Base-by-base conservation (phyloP, 2,113 vertebrate genomes). In the Ameiurus melas region DNA sequence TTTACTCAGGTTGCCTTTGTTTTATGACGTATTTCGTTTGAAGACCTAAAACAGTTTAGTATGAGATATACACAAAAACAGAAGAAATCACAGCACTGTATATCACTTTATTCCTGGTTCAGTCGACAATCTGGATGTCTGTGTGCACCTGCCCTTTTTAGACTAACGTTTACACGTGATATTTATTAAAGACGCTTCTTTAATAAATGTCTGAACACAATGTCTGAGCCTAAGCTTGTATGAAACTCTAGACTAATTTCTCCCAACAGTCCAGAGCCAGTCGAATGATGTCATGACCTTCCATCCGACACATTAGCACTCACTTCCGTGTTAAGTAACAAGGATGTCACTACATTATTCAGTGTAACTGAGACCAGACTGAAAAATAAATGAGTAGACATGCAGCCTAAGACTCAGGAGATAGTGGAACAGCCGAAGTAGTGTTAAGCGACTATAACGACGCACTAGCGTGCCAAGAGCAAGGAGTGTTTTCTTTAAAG, bases 331-430 rank as follows among this genome's bases (percentile, higher is more conserved):
- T 93, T 91, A 93, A 92, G 90, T 92, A 93, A 92, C 87, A 75
- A 22, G 57, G 58, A 70, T 81, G 25, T 68, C 87, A 62, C 47
- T 92, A 71, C 83, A 93, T 93, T 89, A 92, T 92, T 91, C 85
- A 94, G 90, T 87, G 92, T 88, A 94, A 94, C 88, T 90, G 87
- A 92, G 89, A 87, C 91, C 88, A 84, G 53, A 89, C 93, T 94
- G 89, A 94, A 94, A 93, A 91, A 93, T 92, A 87, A 91, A 95
- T 91, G 91, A 94, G 88, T 84, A 87, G 87, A 83, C 93, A 92
- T 84, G 91, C 89, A 90, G 89, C 93, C 90, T 86, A 89, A 89
- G 92, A 90, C 91, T 94, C 93, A 93, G 94, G 93, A 94, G 93
- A 92, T 53, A 47, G 75, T 91, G 81, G 88, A 90, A 94, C 92